Percentiles rank a stretch among this genome's conserved stretches.
Evolutionary conservation across 35 echinoderm and acorn worm species (phyloP).

Genomic region (Ophioderma brevispina): DNA sequence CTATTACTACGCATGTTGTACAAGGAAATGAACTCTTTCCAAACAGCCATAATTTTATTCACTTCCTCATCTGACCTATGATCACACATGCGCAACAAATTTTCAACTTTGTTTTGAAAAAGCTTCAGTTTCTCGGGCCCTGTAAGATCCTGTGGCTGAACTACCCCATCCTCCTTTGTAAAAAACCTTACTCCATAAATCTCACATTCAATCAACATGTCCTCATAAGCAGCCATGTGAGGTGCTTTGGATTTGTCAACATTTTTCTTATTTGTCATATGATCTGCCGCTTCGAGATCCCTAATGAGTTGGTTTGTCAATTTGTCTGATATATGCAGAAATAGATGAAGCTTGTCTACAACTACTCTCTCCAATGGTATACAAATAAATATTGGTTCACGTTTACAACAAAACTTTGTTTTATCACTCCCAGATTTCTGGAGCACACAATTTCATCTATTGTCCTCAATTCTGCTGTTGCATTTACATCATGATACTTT

Average conservation of each 20-base stretch:
- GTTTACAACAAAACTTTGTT: slow-evolving; percentile 61
- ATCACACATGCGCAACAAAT: neutral
- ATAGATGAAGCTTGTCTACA: slow-evolving; percentile 67
- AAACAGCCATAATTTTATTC: neutral
- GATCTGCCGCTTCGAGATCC: neutral
- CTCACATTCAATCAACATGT: neutral
- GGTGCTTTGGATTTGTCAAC: neutral
- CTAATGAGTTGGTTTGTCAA: slow-evolving; percentile 38
- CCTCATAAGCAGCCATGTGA: neutral
- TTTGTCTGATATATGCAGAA: slow-evolving; percentile 62
- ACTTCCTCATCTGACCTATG: neutral
- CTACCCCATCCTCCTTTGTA: neutral
- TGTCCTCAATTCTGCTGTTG: neutral
- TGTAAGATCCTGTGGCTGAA: neutral
- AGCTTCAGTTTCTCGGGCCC: neutral
- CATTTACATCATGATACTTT: neutral
- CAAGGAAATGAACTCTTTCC: neutral
- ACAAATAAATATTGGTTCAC: slow-evolving; percentile 42
- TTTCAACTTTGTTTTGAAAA: neutral
- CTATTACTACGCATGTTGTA: no score
- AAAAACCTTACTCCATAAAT: neutral
- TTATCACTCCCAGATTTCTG: slow-evolving; percentile 13
- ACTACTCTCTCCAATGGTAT: slow-evolving; percentile 45
- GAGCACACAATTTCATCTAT: neutral
- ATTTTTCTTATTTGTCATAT: neutral